These are phyloP conservation scores for Colletes latitarsis DNA, from an alignment of 1,140 invertebrate species.

Conservation along the genomic window DNA sequence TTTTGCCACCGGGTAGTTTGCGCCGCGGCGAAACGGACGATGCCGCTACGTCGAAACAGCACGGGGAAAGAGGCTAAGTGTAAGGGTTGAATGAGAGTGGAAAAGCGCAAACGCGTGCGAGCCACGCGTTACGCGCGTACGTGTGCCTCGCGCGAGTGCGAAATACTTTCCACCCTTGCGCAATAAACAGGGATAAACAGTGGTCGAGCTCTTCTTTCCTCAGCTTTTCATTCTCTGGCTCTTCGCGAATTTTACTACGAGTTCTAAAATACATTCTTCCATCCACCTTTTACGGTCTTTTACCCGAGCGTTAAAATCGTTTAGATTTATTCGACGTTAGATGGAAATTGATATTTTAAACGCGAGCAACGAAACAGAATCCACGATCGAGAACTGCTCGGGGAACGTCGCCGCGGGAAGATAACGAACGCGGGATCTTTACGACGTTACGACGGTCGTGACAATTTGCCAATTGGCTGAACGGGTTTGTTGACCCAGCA, in stretches of 20 bases:
- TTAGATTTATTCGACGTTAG: no score
- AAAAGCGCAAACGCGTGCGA: neutral
- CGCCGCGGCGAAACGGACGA: slow-evolving; percentile 39
- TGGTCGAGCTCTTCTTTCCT: slow-evolving; percentile 26
- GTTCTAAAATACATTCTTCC: neutral
- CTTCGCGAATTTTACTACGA: neutral
- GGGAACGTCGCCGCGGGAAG: neutral
- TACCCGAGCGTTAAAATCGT: neutral
- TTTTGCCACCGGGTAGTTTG: slow-evolving; percentile 55
- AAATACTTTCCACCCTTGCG: slow-evolving; percentile 39
- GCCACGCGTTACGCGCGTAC: slow-evolving; percentile 9
- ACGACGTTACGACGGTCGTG: slow-evolving; percentile 46
- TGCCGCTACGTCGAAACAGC: slow-evolving; percentile 22
- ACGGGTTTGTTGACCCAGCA: slow-evolving; percentile 68
- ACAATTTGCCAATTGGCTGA: slow-evolving; percentile 69
- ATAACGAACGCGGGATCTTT: slow-evolving; percentile 43
- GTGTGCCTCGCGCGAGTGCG: neutral
- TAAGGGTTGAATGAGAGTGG: slow-evolving; percentile 1
- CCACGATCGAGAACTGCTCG: no score
- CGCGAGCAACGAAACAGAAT: no score
- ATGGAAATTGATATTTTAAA: no score
- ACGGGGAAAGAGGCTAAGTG: slow-evolving; percentile 11
- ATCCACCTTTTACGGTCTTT: neutral
- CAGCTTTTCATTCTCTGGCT: slow-evolving; percentile 19
- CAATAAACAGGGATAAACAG: slow-evolving; percentile 52